phyloP scores from a whole-genome alignment of 2,888 invertebrate species.

The Xanthostigma xanthostigma region DNA sequence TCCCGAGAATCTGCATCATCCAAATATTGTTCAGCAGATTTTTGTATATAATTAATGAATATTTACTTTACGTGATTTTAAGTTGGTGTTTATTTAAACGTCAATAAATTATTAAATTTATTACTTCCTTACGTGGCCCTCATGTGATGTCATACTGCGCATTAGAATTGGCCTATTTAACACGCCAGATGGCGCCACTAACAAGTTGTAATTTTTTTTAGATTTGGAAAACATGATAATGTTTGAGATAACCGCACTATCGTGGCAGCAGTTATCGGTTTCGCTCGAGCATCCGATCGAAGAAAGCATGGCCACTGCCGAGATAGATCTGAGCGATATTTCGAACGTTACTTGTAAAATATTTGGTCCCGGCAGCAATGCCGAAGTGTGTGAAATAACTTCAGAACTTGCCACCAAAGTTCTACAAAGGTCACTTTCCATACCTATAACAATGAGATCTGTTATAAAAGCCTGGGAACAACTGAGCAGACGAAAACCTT shows the following conservation, averaged over 20 bases:
- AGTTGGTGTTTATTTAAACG: too few relatives aligned
- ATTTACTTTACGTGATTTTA: too few relatives aligned
- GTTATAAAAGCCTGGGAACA: slow-evolving; percentile 77
- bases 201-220: too few relatives aligned
- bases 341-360: slow-evolving; percentile 66
- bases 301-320: slow-evolving; percentile 85
- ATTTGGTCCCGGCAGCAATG: slow-evolving; percentile 36
- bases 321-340: slow-evolving; percentile 71
- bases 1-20: too few relatives aligned
- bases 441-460: slow-evolving; percentile 78
- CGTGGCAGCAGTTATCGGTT: slow-evolving; percentile 78
- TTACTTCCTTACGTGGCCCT: too few relatives aligned
- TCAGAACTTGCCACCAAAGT: slow-evolving; percentile 48
- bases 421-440: slow-evolving; percentile 79
- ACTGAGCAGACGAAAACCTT: slow-evolving; percentile 37
- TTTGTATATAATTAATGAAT: too few relatives aligned
- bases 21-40: too few relatives aligned
- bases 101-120: too few relatives aligned
- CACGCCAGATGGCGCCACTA: too few relatives aligned
- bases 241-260: slow-evolving; percentile 82
- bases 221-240: slow-evolving; percentile 67
- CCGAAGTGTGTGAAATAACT: slow-evolving; percentile 31
- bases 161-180: too few relatives aligned
- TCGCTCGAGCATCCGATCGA: slow-evolving; percentile 86
- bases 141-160: too few relatives aligned